phyloP scores from a whole-genome alignment of 1,140 invertebrate species.

The Drosophila bocki region DNA sequence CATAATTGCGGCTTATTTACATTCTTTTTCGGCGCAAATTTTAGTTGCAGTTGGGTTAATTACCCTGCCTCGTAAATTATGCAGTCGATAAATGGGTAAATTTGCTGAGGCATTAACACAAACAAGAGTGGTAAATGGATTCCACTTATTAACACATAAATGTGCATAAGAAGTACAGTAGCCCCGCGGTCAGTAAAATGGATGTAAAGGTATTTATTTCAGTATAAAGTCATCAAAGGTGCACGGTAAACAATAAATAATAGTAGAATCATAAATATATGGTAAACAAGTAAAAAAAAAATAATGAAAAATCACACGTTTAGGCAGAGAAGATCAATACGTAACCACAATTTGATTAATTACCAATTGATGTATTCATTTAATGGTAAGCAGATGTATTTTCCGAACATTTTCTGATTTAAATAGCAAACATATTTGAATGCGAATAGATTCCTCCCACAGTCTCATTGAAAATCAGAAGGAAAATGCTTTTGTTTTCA shows the following conservation, averaged over 20 bases:
- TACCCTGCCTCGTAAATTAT: slow-evolving; percentile 44
- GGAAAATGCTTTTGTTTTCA: slow-evolving; percentile 20
- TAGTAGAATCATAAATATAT: too few relatives aligned
- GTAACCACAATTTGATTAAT: slow-evolving; percentile 8
- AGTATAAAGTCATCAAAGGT: neutral
- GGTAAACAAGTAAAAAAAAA: too few relatives aligned
- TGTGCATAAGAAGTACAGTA: neutral
- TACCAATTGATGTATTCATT: neutral
- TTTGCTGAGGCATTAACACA: slow-evolving; percentile 9
- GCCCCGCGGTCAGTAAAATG: neutral
- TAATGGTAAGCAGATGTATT: slow-evolving; percentile 9
- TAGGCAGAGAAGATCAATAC: neutral
- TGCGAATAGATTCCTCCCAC: slow-evolving; percentile 10
- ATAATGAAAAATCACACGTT: neutral
- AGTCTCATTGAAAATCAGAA: slow-evolving; percentile 17
- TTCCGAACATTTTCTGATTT: neutral
- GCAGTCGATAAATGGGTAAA: slow-evolving; percentile 46
- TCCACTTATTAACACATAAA: slow-evolving; percentile 21
- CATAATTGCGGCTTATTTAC: slow-evolving; percentile 51
- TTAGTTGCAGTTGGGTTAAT: slow-evolving; percentile 42
- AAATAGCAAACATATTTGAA: slow-evolving; percentile 30
- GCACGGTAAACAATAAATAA: neutral
- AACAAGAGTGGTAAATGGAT: slow-evolving; percentile 29
- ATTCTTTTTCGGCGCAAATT: slow-evolving; percentile 44
- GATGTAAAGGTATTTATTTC: neutral